Conservation (phyloP, 2,113 vertebrate genomes). For the Chaenocephalus aceratus region DNA sequence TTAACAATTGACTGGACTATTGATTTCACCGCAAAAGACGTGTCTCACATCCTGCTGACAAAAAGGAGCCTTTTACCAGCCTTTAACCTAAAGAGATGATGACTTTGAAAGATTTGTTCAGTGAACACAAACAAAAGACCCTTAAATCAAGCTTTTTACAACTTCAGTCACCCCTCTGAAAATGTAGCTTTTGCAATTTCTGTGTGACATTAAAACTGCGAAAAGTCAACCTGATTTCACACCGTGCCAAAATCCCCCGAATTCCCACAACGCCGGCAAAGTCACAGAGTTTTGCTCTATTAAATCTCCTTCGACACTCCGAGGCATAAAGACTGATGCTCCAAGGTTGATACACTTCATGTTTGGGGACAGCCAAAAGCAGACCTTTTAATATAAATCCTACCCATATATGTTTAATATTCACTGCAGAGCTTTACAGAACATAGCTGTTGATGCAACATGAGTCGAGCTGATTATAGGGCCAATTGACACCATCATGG, state of each 20-base stretch:
- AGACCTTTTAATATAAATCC: neutral
- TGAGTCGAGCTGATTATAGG: slow-evolving; percentile 12
- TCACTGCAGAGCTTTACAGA: slow-evolving; percentile 9
- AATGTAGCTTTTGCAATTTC: neutral
- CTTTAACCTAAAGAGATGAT: slow-evolving; percentile 53
- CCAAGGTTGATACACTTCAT: slow-evolving; percentile 17
- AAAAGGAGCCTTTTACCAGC: slow-evolving; percentile 50
- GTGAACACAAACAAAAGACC: neutral
- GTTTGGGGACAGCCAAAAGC: neutral
- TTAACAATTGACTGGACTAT: slow-evolving; percentile 76
- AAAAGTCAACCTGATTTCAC: slow-evolving; percentile 3
- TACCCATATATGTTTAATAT: slow-evolving; percentile 20
- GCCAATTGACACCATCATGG: slow-evolving; percentile 22
- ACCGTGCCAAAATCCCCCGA: slow-evolving; percentile 1
- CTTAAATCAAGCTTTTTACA: neutral
- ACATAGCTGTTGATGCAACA: slow-evolving; percentile 63
- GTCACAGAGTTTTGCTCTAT: slow-evolving; percentile 1
- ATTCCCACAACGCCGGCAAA: slow-evolving; percentile 9
- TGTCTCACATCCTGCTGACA: slow-evolving; percentile 65
- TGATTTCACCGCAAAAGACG: slow-evolving; percentile 67
- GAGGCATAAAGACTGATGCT: neutral
- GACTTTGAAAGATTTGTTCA: slow-evolving; percentile 28
- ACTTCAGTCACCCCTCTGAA: fast-evolving
- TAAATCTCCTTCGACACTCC: neutral
- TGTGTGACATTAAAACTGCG: too few species aligned